A percentile compares a stretch with the other conserved stretches of the same genome.
Conservation (phyloP, 1,140 invertebrate genomes). For the Drosophila micromelanica region DNA sequence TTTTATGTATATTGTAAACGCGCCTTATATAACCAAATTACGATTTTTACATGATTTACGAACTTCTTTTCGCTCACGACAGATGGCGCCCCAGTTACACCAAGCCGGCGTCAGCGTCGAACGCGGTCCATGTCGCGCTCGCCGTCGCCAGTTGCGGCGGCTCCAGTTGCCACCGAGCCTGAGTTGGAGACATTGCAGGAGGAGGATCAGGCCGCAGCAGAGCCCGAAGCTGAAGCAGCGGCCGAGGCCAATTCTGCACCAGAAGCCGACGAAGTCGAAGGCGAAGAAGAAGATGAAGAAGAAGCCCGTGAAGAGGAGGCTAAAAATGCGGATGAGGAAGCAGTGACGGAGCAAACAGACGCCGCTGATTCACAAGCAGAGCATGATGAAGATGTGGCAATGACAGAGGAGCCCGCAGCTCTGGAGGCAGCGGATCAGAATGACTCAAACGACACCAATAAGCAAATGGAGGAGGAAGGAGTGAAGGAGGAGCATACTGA, state of each 20-base stretch:
- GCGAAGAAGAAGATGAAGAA: background rate
- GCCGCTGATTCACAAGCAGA: slow-evolving; percentile 6
- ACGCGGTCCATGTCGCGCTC: slow-evolving; percentile 82
- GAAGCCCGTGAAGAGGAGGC: slow-evolving; percentile 30
- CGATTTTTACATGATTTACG: slow-evolving; percentile 12
- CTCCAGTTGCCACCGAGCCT: slow-evolving; percentile 63
- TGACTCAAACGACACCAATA: slow-evolving; percentile 13
- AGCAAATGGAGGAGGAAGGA: slow-evolving; percentile 12
- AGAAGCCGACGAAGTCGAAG: slow-evolving; percentile 15
- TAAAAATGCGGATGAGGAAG: slow-evolving; percentile 9
- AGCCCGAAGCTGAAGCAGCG: slow-evolving; percentile 32
- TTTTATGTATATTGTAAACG: slow-evolving; percentile 38
- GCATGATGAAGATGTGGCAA: slow-evolving; percentile 24
- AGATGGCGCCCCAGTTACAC: slow-evolving; percentile 74
- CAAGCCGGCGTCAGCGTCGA: slow-evolving; percentile 72
- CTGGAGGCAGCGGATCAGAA: slow-evolving; percentile 12
- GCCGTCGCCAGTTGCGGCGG: slow-evolving; percentile 72
- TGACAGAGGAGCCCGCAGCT: slow-evolving; percentile 8
- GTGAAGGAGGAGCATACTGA: slow-evolving; percentile 6
- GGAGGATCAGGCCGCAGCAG: slow-evolving; percentile 51
- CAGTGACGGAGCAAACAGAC: slow-evolving; percentile 25
- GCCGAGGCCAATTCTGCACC: slow-evolving; percentile 20
- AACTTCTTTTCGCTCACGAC: slow-evolving; percentile 5
- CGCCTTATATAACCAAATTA: slow-evolving; percentile 61
- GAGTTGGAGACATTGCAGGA: slow-evolving; percentile 63